A percentile compares a stretch with the other conserved stretches of the same genome.
phyloP scores from a whole-genome alignment of 2,797 vertebrate genomes.

The Ciconia nigra region DNA sequence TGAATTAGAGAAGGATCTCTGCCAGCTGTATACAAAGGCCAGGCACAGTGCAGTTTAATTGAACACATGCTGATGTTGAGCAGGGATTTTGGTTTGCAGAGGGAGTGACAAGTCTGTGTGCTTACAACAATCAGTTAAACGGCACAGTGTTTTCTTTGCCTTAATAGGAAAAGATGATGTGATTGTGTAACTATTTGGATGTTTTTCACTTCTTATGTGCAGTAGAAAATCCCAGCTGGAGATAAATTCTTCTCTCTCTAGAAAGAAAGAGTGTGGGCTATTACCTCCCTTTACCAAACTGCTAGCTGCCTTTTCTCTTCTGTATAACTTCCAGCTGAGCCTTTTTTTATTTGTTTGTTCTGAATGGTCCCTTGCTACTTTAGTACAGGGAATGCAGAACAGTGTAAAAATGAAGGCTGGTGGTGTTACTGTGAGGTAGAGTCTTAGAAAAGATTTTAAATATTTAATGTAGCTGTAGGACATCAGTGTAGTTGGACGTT shows the following conservation, averaged over 20 bases:
- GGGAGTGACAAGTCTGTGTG: slow-evolving; percentile 3
- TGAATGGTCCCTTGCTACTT: background rate
- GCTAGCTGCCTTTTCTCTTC: slow-evolving; percentile 25
- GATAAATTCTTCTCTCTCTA: slow-evolving; percentile 34
- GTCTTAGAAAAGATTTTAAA: background rate
- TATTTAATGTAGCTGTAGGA: background rate
- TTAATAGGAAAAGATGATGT: slow-evolving; percentile 64
- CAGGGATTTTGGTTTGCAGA: slow-evolving; percentile 34
- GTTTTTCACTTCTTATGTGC: slow-evolving; percentile 5
- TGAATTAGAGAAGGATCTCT: background rate
- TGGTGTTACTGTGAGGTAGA: background rate
- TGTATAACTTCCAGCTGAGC: slow-evolving; percentile 26
- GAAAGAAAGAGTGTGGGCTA: slow-evolving; percentile 53
- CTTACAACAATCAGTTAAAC: slow-evolving; percentile 49
- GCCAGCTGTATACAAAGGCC: background rate
- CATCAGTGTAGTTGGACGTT: background rate
- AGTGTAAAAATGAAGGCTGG: background rate
- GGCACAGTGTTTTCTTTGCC: slow-evolving; percentile 49
- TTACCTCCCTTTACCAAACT: slow-evolving; percentile 26
- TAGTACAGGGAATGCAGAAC: background rate
- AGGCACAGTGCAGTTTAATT: slow-evolving; percentile 1
- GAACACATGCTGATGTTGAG: background rate
- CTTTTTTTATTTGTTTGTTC: background rate
- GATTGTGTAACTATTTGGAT: slow-evolving; percentile 54
- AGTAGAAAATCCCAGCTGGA: slow-evolving; percentile 43